These are phyloP conservation scores for Leuciscus idus DNA, from an alignment of 2,113 vertebrate species.

Conservation along the genomic window DNA sequence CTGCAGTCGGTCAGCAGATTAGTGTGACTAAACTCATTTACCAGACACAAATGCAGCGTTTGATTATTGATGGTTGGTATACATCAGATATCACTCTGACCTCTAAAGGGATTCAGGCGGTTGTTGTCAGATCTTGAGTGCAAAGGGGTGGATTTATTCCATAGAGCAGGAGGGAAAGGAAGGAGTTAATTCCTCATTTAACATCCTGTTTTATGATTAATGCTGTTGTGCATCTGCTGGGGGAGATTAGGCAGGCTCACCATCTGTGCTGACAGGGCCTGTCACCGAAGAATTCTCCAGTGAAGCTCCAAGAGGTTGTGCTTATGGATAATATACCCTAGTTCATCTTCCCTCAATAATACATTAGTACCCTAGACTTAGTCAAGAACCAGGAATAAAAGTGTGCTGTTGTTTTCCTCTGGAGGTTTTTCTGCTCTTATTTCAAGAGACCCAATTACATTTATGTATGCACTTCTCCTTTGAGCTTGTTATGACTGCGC, in stretches of 20 bases:
- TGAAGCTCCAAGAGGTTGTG: constrained; percentile 31
- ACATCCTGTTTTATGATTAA: constrained; percentile 71
- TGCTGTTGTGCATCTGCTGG: constrained; percentile 72
- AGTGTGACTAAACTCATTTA: constrained; percentile 16
- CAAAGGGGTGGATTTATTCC: not conserved
- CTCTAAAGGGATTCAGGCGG: not conserved
- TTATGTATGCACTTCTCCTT: constrained; percentile 40
- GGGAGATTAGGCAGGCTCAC: constrained; percentile 63
- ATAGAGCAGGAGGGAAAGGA: constrained; percentile 30
- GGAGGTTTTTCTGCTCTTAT: constrained; percentile 35
- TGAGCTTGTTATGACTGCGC: constrained; percentile 31
- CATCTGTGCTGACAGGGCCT: constrained; percentile 65
- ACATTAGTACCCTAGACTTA: constrained; percentile 7
- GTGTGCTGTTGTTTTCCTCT: constrained; percentile 13
- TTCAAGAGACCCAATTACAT: constrained; percentile 43
- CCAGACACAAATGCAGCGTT: not conserved
- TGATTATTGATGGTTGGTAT: not conserved
- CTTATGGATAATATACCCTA: constrained; percentile 3
- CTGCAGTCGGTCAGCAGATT: constrained; percentile 21
- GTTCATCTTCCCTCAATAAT: constrained; percentile 18
- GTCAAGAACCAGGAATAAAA: not conserved
- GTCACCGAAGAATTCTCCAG: constrained; percentile 37
- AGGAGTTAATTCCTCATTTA: constrained; percentile 67
- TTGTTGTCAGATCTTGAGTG: not conserved
- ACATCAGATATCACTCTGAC: not conserved